Evolutionary conservation across 1,140 invertebrate genomes (phyloP).

Genomic region (Drosophila hydei): DNA sequence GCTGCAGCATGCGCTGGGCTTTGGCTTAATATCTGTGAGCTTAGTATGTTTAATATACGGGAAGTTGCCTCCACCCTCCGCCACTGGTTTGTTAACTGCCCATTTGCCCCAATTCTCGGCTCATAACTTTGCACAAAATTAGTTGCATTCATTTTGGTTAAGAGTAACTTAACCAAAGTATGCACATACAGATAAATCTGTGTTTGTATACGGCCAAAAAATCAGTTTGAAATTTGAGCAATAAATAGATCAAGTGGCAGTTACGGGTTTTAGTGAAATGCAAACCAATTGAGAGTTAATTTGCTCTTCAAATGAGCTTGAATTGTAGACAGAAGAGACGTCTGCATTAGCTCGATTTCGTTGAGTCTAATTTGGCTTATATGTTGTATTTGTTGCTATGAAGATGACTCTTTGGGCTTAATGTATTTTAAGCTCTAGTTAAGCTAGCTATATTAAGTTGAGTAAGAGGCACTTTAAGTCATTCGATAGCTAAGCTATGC

Average conservation of each 20-base stretch:
- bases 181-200: neutral
- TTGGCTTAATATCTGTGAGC: conserved; percentile 43
- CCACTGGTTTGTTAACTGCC: neutral
- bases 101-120: conserved; percentile 27
- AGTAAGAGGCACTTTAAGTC: too few species aligned
- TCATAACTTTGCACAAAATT: conserved; percentile 46
- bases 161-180: conserved; percentile 12
- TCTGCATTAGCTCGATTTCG: too few species aligned
- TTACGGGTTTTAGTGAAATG: neutral
- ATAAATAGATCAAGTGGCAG: neutral
- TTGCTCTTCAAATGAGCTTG: too few species aligned
- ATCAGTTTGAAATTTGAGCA: neutral
- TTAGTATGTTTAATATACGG: conserved; percentile 39
- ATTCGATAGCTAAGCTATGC: too few species aligned
- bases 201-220: neutral
- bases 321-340: too few species aligned
- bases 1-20: conserved; percentile 46
- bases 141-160: conserved; percentile 43
- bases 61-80: neutral
- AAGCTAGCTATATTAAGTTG: too few species aligned
- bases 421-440: too few species aligned
- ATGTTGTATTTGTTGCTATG: too few species aligned
- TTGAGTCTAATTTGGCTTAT: too few species aligned
- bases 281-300: neutral
- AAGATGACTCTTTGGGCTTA: too few species aligned